phyloP scores from a whole-genome alignment of 1,140 invertebrate species.

The Procambarus virginalis region DNA sequence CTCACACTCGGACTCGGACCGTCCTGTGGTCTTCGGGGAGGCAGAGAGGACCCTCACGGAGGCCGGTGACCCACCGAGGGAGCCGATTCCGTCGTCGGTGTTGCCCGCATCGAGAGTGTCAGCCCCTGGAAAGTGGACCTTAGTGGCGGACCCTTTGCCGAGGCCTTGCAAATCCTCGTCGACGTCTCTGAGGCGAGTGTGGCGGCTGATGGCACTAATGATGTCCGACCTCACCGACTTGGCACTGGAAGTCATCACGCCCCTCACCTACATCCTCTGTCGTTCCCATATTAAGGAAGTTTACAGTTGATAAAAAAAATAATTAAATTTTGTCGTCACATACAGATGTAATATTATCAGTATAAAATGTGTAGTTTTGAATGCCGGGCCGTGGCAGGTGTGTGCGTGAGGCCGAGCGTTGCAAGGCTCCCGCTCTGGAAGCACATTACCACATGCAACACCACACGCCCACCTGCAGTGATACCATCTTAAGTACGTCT shows the following conservation, averaged over 20 bases:
- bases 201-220: slow-evolving; percentile 41
- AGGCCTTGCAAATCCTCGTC: background rate
- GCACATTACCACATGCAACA: background rate
- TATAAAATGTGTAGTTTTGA: background rate
- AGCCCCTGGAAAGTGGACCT: background rate
- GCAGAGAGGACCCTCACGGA: background rate
- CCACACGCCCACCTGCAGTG: background rate
- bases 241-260: slow-evolving; percentile 37
- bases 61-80: background rate
- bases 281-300: background rate
- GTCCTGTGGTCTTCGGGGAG: background rate
- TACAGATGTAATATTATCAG: too few species aligned
- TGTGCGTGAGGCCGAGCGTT: too few species aligned
- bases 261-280: slow-evolving; percentile 30
- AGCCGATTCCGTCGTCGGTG: slow-evolving; percentile 9
- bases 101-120: background rate
- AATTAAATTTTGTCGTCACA: background rate
- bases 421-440: background rate
- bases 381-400: too few species aligned
- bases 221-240: slow-evolving; percentile 50
- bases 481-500: background rate
- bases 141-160: background rate
- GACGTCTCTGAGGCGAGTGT: background rate
- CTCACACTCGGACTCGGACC: background rate
- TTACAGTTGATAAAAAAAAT: background rate